Percentiles rank a stretch among this genome's conserved stretches.
phyloP scores from a whole-genome alignment of 2,113 vertebrate species.

The Lasiurus cinereus region DNA sequence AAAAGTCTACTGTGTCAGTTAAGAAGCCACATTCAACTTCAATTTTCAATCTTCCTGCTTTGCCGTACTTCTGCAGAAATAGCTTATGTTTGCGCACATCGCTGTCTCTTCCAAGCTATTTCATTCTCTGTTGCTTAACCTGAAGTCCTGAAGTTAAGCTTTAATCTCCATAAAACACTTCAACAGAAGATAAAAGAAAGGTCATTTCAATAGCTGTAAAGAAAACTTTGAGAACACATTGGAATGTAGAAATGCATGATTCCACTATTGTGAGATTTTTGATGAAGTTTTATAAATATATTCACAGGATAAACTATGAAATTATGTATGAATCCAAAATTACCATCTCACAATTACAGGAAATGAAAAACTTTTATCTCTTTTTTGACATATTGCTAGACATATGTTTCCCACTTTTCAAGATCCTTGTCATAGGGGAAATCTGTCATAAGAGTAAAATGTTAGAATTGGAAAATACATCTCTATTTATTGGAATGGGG shows the following conservation, averaged over 20 bases:
- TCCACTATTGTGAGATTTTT: conserved; percentile 48
- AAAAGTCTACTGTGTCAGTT: conserved; percentile 47
- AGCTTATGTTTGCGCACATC: conserved; percentile 55
- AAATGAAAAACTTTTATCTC: conserved; percentile 43
- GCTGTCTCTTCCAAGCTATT: conserved; percentile 58
- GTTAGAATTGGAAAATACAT: neutral
- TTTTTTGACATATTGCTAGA: conserved; percentile 35
- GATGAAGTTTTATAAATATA: conserved; percentile 37
- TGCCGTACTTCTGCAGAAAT: conserved; percentile 39
- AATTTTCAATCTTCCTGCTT: conserved; percentile 49
- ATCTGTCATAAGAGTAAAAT: neutral
- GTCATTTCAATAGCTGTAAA: neutral
- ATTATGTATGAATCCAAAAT: conserved; percentile 43
- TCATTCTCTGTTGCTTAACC: conserved; percentile 60
- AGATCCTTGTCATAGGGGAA: conserved; percentile 33
- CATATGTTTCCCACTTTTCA: conserved; percentile 26
- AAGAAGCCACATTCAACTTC: conserved; percentile 53
- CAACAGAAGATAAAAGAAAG: neutral
- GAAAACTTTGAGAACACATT: conserved; percentile 56
- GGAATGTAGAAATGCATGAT: conserved; percentile 31
- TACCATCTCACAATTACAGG: neutral
- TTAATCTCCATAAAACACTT: conserved; percentile 71
- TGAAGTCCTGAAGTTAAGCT: conserved; percentile 65
- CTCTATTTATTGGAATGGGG: neutral
- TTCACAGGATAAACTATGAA: conserved; percentile 7